A percentile compares a stretch with the other conserved stretches of the same genome.
Evolutionary conservation across 2,888 invertebrate species (phyloP).

Genomic region (Eristalis pertinax): DNA sequence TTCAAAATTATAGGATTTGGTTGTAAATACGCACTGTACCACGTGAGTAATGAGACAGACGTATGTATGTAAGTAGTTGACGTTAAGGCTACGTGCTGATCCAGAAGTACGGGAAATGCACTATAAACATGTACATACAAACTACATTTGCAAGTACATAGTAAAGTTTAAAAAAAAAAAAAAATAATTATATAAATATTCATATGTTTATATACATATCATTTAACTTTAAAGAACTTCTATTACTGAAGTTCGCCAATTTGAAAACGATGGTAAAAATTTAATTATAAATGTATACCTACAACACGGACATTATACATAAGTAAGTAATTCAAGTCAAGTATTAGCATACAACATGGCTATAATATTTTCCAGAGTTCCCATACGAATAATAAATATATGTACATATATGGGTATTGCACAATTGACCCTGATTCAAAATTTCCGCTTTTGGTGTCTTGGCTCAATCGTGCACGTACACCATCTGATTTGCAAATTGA

Average conservation of each 20-base stretch:
- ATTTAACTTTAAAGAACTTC: neutral
- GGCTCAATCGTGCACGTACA: conserved; percentile 43
- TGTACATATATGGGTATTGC: conserved; percentile 2
- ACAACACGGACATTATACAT: neutral
- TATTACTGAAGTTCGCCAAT: neutral
- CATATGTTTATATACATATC: neutral
- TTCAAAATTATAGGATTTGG: no score
- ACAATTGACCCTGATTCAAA: conserved; percentile 47
- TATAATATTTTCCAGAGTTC: no score
- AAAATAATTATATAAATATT: no score
- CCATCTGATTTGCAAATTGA: conserved; percentile 46
- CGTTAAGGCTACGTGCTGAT: no score
- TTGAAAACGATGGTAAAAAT: no score
- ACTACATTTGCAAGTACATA: no score
- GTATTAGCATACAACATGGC: neutral
- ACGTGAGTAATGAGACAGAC: no score
- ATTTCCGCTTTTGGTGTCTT: conserved; percentile 37
- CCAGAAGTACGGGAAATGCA: no score
- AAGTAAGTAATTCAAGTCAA: neutral
- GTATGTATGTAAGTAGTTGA: no score
- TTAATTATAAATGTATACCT: neutral
- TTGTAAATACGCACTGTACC: no score
- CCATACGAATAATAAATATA: neutral
- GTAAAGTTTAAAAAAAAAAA: no score
- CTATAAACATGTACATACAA: no score